These are phyloP conservation scores for Anhinga anhinga DNA, from an alignment of 2,113 vertebrate species.

Conservation along the genomic window DNA sequence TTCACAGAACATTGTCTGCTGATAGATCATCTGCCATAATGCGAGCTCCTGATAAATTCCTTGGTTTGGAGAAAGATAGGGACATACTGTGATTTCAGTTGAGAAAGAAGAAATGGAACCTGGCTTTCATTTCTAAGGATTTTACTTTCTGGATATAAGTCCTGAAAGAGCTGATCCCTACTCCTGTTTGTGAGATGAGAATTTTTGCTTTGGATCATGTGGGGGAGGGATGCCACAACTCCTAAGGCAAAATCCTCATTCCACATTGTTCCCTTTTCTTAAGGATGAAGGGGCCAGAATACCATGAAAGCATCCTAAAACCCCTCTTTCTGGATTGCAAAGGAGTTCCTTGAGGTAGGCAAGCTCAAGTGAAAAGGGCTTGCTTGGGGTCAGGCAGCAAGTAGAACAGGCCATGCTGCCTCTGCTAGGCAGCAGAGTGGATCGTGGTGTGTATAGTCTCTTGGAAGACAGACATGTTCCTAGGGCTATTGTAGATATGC, in stretches of 20 bases:
- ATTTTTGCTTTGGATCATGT: neutral
- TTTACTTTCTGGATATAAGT: neutral
- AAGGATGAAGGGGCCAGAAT: fast-evolving
- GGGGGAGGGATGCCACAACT: fast-evolving
- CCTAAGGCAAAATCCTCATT: neutral
- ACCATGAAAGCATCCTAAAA: neutral
- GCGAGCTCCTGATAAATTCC: neutral
- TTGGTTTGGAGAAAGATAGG: neutral
- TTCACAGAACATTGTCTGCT: neutral
- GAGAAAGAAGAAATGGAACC: neutral
- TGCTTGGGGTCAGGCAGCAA: neutral
- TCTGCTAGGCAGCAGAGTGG: neutral
- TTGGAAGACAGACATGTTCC: neutral
- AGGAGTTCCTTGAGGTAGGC: fast-evolving
- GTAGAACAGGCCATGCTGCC: neutral
- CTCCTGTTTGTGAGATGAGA: neutral
- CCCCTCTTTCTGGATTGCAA: neutral
- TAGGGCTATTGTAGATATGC: neutral
- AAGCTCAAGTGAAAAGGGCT: neutral
- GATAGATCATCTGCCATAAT: neutral
- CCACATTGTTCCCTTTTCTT: neutral
- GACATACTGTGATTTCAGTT: neutral
- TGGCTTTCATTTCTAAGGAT: neutral
- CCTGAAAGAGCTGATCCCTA: neutral
- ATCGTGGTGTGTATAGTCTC: fast-evolving